Conservation (phyloP, 1,140 invertebrate genomes). For the Halesus radiatus region DNA sequence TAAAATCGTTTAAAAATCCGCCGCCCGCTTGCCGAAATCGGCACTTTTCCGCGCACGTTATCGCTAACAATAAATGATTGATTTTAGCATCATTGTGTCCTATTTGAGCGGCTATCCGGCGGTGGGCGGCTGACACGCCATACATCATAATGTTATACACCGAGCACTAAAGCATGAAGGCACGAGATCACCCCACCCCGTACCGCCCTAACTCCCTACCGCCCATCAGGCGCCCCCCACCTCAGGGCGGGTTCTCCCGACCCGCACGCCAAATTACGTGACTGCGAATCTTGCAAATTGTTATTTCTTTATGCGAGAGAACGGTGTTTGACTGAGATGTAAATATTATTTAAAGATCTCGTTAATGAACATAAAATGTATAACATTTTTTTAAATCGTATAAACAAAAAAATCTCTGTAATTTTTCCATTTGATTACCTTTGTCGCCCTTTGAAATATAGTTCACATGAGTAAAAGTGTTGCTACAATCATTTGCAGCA, state of each 20-base stretch:
- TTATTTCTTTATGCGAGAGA: slow-evolving; percentile 3
- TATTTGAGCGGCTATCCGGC: slow-evolving; percentile 27
- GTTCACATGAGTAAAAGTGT: too few relatives aligned
- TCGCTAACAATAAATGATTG: slow-evolving; percentile 16
- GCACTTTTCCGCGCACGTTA: too few relatives aligned
- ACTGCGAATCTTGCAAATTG: slow-evolving; percentile 28
- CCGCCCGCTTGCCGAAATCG: too few relatives aligned
- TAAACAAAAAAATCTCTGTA: too few relatives aligned
- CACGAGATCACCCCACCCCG: slow-evolving; percentile 52
- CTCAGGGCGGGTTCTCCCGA: slow-evolving; percentile 11
- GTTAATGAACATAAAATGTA: too few relatives aligned
- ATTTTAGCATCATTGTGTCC: slow-evolving; percentile 22
- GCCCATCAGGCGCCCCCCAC: slow-evolving; percentile 9
- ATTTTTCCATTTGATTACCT: too few relatives aligned
- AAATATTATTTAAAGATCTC: not conserved
- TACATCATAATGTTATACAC: slow-evolving; percentile 57
- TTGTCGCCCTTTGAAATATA: too few relatives aligned
- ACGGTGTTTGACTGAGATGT: not conserved
- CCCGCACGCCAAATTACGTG: slow-evolving; percentile 30
- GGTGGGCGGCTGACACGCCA: slow-evolving; percentile 48
- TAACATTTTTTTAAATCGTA: too few relatives aligned
- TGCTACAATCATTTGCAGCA: too few relatives aligned
- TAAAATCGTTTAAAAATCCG: too few relatives aligned
- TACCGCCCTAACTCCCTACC: not conserved
- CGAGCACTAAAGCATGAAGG: slow-evolving; percentile 59